Evolutionary conservation across 2,888 invertebrate species (phyloP).

Genomic region (Anodontia alba): DNA sequence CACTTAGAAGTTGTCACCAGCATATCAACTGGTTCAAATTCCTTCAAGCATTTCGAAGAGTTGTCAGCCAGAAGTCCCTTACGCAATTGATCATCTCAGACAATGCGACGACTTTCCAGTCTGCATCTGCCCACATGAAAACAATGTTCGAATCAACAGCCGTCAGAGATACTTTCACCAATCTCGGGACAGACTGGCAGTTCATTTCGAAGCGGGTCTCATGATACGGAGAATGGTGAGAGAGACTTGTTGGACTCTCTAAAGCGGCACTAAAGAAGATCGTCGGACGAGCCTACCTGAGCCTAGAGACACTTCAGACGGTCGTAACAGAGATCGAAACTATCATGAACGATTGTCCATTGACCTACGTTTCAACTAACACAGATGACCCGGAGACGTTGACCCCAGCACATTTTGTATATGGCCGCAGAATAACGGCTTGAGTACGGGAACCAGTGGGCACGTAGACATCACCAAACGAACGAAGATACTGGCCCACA

Average conservation of each 20-base stretch:
- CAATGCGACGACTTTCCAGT: slow-evolving; percentile 48
- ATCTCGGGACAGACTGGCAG: slow-evolving; percentile 32
- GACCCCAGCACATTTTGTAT: slow-evolving; percentile 47
- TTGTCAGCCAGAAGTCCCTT: slow-evolving; percentile 36
- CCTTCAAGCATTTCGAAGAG: slow-evolving; percentile 39
- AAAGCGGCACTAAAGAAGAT: slow-evolving; percentile 42
- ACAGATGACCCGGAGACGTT: slow-evolving; percentile 32
- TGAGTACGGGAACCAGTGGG: neutral
- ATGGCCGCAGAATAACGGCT: slow-evolving; percentile 13
- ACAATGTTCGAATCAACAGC: slow-evolving; percentile 4
- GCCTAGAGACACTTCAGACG: too few species aligned
- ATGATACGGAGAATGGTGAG: slow-evolving; percentile 60
- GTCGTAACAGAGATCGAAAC: too few species aligned
- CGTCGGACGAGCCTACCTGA: slow-evolving; percentile 27
- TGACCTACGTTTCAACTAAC: slow-evolving; percentile 40
- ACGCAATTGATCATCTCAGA: slow-evolving; percentile 47
- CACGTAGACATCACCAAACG: neutral
- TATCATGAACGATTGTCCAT: too few species aligned
- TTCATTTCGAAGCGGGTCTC: slow-evolving; percentile 55
- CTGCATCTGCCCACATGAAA: slow-evolving; percentile 28
- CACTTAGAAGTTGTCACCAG: slow-evolving; percentile 4
- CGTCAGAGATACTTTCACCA: slow-evolving; percentile 19
- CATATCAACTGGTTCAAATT: slow-evolving; percentile 23
- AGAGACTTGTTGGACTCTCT: slow-evolving; percentile 42
- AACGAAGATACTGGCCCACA: neutral